These are phyloP conservation scores for Physeter macrocephalus DNA, from an alignment of 2,113 vertebrate species.

Conservation along the genomic window DNA sequence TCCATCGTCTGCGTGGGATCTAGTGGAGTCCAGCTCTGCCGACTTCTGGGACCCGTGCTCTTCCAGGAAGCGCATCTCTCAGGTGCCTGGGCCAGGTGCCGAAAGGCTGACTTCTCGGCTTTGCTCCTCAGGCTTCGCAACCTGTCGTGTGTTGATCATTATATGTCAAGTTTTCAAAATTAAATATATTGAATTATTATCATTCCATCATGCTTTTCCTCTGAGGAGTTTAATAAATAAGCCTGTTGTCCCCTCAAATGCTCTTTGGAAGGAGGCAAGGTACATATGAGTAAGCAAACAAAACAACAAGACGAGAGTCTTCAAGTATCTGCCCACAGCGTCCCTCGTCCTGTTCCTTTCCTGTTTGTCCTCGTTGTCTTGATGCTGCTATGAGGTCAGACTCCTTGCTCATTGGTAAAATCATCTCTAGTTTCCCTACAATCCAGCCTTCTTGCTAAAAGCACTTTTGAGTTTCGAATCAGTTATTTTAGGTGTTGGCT, in stretches of 20 bases:
- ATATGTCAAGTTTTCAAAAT: background rate
- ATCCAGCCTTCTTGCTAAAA: background rate
- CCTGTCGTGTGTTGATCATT: background rate
- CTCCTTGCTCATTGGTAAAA: background rate
- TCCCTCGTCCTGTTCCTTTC: background rate
- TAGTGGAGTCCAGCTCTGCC: background rate
- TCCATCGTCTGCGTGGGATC: background rate
- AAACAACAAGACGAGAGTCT: background rate
- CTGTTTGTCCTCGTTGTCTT: background rate
- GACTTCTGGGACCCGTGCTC: background rate
- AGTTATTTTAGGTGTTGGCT: background rate
- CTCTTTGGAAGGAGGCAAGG: background rate
- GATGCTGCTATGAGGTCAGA: background rate
- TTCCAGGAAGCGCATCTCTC: background rate
- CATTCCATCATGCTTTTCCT: background rate
- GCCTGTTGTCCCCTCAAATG: background rate
- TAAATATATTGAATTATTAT: background rate
- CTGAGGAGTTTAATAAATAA: slow-evolving; percentile 26
- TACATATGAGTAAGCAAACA: background rate
- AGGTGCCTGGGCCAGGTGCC: background rate
- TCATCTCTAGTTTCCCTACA: background rate
- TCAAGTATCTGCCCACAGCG: background rate
- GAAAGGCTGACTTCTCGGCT: background rate
- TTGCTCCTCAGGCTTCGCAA: background rate
- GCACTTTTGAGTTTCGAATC: background rate